phyloP scores from a whole-genome alignment of 1,140 invertebrate species.

The Daktulosphaira vitifoliae region DNA sequence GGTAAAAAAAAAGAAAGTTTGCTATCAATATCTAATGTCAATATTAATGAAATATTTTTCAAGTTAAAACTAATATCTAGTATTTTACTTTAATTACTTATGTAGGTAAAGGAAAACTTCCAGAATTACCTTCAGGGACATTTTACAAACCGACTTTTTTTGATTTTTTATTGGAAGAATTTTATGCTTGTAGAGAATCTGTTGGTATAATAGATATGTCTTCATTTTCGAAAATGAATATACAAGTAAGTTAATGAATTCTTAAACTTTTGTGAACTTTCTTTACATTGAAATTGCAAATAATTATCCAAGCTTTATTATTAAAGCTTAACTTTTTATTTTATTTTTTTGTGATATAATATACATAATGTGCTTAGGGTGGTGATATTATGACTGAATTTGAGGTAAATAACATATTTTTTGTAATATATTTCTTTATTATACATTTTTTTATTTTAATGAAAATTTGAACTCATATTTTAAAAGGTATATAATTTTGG shows the following conservation, averaged over 20 bases:
- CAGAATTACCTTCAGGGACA: slow-evolving; percentile 50
- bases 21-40: not conserved
- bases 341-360: not conserved
- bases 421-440: not conserved
- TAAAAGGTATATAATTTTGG: too few species aligned
- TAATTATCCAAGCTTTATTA: not conserved
- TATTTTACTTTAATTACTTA: not conserved
- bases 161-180: slow-evolving; percentile 63
- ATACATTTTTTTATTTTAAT: too few species aligned
- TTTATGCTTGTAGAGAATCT: slow-evolving; percentile 65
- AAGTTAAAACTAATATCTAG: not conserved
- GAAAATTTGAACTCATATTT: too few species aligned
- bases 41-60: slow-evolving; percentile 37
- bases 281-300: not conserved
- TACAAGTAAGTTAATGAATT: slow-evolving; percentile 50
- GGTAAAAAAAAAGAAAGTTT: too few species aligned
- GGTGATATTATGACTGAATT: too few species aligned
- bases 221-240: slow-evolving; percentile 73
- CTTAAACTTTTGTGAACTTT: not conserved
- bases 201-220: slow-evolving; percentile 78
- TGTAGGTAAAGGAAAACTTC: slow-evolving; percentile 37
- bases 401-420: too few species aligned
- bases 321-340: not conserved
- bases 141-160: slow-evolving; percentile 70
- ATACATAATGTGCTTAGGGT: too few species aligned